Base-by-base conservation (phyloP, 2,888 invertebrate species). In the Metallyticus violacea region DNA sequence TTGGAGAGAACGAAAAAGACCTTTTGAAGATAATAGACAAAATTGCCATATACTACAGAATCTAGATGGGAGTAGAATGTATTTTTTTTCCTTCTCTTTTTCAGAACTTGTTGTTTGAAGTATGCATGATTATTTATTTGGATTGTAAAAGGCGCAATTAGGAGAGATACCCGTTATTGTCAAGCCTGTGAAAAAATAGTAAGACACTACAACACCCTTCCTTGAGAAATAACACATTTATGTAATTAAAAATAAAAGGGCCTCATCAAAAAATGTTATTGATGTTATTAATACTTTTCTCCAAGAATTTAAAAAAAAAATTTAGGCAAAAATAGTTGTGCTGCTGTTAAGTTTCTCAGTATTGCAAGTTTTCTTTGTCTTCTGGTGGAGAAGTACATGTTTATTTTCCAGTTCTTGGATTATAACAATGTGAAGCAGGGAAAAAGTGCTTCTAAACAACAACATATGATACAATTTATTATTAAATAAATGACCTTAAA, bases 211-310 rank as follows among this genome's bases (percentile, higher is more conserved):
- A 62, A 62, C 40, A 62, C 40, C 40, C 40, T 62, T 62, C 40
- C 40, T 22, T 62, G 40, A 9, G 40, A 62, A 22, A 15, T 62
- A 22, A 22, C 22, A 62, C 15, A 62, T 83, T 83, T 83, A 62
- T 83, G 83, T 83, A 15, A 77, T 83, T 82, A 62, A 82, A 83
- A 83, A 81, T n/a, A 78, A 26, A 79, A 79, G 27, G 83, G 83
- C 83, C 83, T 83, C 83, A 76, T 77, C 77, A 83, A 83, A 26
- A 83, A 83, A 81, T 83, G 83, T 83, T 83, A 83, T 83, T 27
- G 77, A 83, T 83, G 83, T 83, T 83, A 83, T 83, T 62, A 62
- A 15, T 15, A 62, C 40, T 62, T 62, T 62, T 62, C 40, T 62
- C 22, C 40, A 62, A 62, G 40, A 62, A 62, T 62, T 62, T 4